phyloP scores from a whole-genome alignment of 2,113 vertebrate genomes.

The Perca fluviatilis region DNA sequence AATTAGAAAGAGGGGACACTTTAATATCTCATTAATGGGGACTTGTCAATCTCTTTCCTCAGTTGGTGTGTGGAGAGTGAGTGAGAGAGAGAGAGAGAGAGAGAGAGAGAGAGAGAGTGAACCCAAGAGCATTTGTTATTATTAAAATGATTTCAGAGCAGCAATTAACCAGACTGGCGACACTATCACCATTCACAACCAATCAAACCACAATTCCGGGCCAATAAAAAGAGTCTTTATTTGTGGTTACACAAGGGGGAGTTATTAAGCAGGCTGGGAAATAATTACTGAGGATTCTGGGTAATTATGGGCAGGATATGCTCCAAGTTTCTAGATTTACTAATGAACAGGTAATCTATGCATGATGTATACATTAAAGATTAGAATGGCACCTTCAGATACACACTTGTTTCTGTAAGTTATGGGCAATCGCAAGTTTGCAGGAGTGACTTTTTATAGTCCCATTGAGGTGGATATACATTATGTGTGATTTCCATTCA shows the following conservation, averaged over 20 bases:
- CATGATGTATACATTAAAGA: constrained; percentile 70
- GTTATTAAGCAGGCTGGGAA: constrained; percentile 61
- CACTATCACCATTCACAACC: constrained; percentile 45
- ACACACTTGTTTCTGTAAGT: constrained; percentile 54
- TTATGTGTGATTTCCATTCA: background rate
- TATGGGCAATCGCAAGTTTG: constrained; percentile 51
- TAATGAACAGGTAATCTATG: constrained; percentile 79
- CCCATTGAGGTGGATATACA: background rate
- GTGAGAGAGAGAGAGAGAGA: constrained; percentile 1
- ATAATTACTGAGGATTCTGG: constrained; percentile 66
- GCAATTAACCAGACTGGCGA: constrained; percentile 69
- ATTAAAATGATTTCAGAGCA: constrained; percentile 69
- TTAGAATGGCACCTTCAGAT: constrained; percentile 49
- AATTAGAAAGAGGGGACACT: constrained; percentile 63
- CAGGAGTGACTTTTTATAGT: constrained; percentile 41
- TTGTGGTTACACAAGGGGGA: constrained; percentile 58
- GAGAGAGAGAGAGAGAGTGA: constrained; percentile 19
- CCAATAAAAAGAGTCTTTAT: constrained; percentile 68
- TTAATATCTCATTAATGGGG: constrained; percentile 71
- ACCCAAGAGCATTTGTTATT: constrained; percentile 60
- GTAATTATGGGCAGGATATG: constrained; percentile 62
- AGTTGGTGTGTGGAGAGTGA: background rate
- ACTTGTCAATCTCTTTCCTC: constrained; percentile 55
- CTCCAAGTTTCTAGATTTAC: constrained; percentile 48
- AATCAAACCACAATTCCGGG: constrained; percentile 57